These are phyloP conservation scores for Ptychochromis oligacanthus DNA, from an alignment of 2,113 vertebrate species.

Conservation along the genomic window DNA sequence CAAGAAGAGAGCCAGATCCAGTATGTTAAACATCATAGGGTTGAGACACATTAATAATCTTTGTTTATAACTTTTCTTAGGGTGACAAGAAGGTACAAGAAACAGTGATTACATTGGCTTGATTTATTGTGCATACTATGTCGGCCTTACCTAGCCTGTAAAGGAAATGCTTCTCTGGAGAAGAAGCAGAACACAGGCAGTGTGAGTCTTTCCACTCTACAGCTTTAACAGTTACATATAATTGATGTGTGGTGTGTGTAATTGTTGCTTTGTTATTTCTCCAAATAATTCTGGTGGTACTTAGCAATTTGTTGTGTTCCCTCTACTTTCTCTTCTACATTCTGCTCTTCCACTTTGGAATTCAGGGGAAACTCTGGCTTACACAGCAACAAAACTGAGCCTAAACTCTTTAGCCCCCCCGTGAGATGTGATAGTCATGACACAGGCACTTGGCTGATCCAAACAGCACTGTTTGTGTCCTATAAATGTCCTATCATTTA, in stretches of 20 bases:
- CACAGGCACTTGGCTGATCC: conserved; percentile 38
- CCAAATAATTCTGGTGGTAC: conserved; percentile 61
- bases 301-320: conserved; percentile 31
- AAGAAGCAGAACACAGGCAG: conserved; percentile 47
- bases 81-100: conserved; percentile 36
- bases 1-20: conserved; percentile 50
- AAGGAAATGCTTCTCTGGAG: conserved; percentile 48
- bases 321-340: background rate
- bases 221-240: conserved; percentile 56
- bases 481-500: conserved; percentile 5
- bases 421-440: conserved; percentile 28
- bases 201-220: conserved; percentile 36
- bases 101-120: conserved; percentile 58
- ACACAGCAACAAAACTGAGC: conserved; percentile 21
- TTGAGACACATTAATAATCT: conserved; percentile 45
- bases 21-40: conserved; percentile 24
- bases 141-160: conserved; percentile 26
- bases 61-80: conserved; percentile 46
- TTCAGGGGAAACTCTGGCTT: conserved; percentile 47
- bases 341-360: conserved; percentile 17
- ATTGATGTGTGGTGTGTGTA: conserved; percentile 67
- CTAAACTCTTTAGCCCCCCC: conserved; percentile 11
- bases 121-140: conserved; percentile 48
- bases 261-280: conserved; percentile 71
- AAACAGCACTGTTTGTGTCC: conserved; percentile 39